Percentiles rank a stretch among this genome's conserved stretches.
Conservation (phyloP, 2,797 vertebrate genomes). For the Gobio occitaniae region DNA sequence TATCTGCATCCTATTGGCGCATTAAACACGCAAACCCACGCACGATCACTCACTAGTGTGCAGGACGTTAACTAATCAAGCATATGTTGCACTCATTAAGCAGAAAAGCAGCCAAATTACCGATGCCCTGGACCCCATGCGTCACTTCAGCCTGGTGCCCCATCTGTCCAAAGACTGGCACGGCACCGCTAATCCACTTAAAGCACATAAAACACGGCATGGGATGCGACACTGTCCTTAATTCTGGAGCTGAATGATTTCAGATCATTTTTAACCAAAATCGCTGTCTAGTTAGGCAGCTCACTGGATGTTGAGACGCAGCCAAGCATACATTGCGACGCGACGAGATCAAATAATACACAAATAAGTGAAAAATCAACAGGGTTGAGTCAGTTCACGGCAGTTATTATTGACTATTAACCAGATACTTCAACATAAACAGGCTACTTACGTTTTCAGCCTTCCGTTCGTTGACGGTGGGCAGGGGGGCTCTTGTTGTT, state of each 20-base stretch:
- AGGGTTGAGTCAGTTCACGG: too few species aligned
- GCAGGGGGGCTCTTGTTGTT: slow-evolving; percentile 91
- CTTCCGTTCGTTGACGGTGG: slow-evolving; percentile 93
- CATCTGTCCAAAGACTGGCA: slow-evolving; percentile 55
- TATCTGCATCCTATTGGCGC: slow-evolving; percentile 25
- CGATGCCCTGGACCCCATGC: slow-evolving; percentile 53
- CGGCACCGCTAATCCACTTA: slow-evolving; percentile 46
- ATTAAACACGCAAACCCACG: slow-evolving; percentile 25
- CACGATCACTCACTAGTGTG: slow-evolving; percentile 3
- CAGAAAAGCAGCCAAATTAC: slow-evolving; percentile 38
- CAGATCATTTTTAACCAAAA: neutral
- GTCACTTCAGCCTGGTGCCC: slow-evolving; percentile 53
- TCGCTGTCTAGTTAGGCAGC: neutral
- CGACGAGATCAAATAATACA: slow-evolving; percentile 8
- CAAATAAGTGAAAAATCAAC: neutral
- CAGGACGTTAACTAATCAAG: slow-evolving; percentile 10
- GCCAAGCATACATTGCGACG: neutral
- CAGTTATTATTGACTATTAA: neutral
- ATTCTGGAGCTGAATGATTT: neutral
- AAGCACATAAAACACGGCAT: slow-evolving; percentile 25
- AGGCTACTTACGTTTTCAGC: slow-evolving; percentile 90
- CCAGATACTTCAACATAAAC: neutral
- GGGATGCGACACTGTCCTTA: slow-evolving; percentile 4
- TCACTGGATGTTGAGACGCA: neutral
- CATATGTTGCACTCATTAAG: slow-evolving; percentile 45